Evolutionary conservation across 2,888 invertebrate genomes (phyloP).

Genomic region (Papilio gigon): DNA sequence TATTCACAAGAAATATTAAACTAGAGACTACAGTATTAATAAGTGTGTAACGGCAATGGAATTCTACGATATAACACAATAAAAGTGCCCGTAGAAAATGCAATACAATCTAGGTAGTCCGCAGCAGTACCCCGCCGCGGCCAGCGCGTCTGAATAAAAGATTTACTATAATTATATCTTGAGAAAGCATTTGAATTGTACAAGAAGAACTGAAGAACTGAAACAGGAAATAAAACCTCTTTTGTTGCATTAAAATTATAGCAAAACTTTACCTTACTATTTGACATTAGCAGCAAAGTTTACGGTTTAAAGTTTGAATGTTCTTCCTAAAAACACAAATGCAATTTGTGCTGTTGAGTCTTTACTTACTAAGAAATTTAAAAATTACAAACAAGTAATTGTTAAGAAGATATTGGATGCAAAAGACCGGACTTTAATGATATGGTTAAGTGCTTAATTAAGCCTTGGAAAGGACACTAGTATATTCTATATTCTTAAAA

Average conservation of each 20-base stretch:
- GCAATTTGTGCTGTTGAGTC: conserved; percentile 2
- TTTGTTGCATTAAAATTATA: conserved; percentile 32
- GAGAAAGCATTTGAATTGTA: not conserved
- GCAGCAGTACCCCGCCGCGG: not conserved
- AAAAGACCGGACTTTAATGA: too few relatives aligned
- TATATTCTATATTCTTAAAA: too few relatives aligned
- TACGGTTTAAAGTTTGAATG: conserved; percentile 9
- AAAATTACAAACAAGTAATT: not conserved
- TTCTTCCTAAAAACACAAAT: not conserved
- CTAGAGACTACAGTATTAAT: too few relatives aligned
- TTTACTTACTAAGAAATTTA: not conserved
- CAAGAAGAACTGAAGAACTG: not conserved
- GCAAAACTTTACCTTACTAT: conserved; percentile 23
- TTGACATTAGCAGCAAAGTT: conserved; percentile 18
- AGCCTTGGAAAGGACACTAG: too few relatives aligned
- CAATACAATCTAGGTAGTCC: not conserved
- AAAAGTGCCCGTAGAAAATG: too few relatives aligned
- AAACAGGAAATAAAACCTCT: conserved; percentile 21
- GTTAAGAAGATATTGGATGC: not conserved
- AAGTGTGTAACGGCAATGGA: too few relatives aligned
- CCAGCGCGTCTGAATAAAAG: not conserved
- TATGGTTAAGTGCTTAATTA: too few relatives aligned
- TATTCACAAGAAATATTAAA: too few relatives aligned
- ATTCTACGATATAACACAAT: too few relatives aligned
- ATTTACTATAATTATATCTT: not conserved